phyloP scores from a whole-genome alignment of 2,113 vertebrate species.

The Alosa alosa region DNA sequence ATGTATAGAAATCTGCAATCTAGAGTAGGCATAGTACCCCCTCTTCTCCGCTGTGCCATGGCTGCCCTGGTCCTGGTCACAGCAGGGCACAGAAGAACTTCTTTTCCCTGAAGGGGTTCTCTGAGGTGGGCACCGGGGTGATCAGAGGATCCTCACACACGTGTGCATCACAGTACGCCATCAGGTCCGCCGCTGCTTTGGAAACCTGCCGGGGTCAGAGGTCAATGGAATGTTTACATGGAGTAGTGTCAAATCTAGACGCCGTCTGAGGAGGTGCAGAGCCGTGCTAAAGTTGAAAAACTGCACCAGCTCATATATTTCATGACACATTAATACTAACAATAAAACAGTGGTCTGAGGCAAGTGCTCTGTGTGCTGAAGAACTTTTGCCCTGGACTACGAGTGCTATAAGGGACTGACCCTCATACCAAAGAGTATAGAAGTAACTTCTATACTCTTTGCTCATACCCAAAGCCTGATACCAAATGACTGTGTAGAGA shows the following conservation, averaged over 20 bases:
- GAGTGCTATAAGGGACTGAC: too few species aligned
- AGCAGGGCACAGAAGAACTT: constrained; percentile 92
- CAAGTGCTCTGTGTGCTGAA: too few species aligned
- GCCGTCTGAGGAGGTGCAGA: too few species aligned
- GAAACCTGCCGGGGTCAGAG: constrained; percentile 76
- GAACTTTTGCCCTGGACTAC: too few species aligned
- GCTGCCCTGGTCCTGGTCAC: constrained; percentile 63
- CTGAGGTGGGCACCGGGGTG: constrained; percentile 89
- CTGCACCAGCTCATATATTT: too few species aligned
- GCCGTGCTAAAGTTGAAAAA: too few species aligned
- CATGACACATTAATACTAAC: too few species aligned
- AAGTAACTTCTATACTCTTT: too few species aligned
- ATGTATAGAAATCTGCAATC: constrained; percentile 48
- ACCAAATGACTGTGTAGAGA: too few species aligned
- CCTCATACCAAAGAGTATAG: too few species aligned
- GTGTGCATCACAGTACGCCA: constrained; percentile 90
- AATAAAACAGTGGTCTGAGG: too few species aligned
- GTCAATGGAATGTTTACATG: background rate
- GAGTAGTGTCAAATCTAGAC: background rate
- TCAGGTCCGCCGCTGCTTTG: constrained; percentile 88
- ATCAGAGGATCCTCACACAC: constrained; percentile 88
- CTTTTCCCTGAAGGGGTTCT: constrained; percentile 93
- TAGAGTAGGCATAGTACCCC: constrained; percentile 35
- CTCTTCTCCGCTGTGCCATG: constrained; percentile 34
- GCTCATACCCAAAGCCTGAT: too few species aligned